A percentile compares a stretch with the other conserved stretches of the same genome.
phyloP scores from a whole-genome alignment of 2,888 invertebrate genomes.

The Xestia ashworthii region DNA sequence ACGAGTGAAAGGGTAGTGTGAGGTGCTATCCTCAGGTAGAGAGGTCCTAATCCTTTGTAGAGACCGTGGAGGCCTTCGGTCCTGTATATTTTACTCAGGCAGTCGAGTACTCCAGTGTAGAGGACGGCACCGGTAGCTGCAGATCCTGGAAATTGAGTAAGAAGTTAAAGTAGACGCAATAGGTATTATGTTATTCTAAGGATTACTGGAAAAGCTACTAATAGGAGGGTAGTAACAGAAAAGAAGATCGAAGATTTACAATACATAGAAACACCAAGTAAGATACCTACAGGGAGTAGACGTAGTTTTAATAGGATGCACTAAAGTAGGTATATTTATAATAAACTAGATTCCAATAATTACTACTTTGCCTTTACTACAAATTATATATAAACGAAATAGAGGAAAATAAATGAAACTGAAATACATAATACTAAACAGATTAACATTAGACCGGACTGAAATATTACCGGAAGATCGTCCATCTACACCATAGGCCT shows the following conservation, averaged over 20 bases:
- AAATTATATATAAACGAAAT: background rate
- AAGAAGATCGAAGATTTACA: background rate
- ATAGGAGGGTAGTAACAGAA: background rate
- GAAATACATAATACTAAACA: background rate
- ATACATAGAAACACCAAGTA: background rate
- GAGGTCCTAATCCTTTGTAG: constrained; percentile 95
- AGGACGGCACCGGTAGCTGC: constrained; percentile 91
- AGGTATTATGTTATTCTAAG: background rate
- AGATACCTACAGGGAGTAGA: background rate
- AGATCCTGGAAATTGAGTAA: constrained; percentile 87
- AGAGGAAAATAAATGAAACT: background rate
- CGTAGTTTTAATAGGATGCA: background rate
- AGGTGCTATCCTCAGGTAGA: constrained; percentile 94
- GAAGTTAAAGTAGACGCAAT: background rate
- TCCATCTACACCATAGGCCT: background rate
- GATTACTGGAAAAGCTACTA: background rate
- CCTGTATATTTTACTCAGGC: constrained; percentile 93
- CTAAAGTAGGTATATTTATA: background rate
- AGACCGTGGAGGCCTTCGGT: constrained; percentile 95
- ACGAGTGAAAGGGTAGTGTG: constrained; percentile 94
- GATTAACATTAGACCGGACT: background rate
- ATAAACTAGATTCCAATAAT: background rate
- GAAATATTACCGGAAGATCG: background rate
- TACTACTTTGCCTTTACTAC: background rate
- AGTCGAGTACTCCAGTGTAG: constrained; percentile 94